Evolutionary conservation across 2,888 invertebrate species (phyloP).

Genomic region (Lottia scabra): DNA sequence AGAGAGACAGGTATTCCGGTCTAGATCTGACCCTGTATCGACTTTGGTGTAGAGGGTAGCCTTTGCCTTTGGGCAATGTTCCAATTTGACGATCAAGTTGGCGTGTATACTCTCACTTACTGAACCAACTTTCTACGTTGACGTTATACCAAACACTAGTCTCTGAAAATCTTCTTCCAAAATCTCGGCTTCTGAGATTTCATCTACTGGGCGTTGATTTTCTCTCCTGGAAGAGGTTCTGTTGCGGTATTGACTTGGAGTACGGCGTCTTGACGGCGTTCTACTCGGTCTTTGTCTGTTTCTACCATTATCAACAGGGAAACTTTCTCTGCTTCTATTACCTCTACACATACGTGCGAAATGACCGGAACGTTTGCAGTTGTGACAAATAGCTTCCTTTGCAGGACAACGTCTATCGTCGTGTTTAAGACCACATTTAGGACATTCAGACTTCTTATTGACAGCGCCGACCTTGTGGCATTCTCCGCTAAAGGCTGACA

Average conservation of each 20-base stretch:
- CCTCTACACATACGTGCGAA: not conserved
- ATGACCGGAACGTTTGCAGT: not conserved
- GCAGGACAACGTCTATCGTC: not conserved
- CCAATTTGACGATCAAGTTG: no score
- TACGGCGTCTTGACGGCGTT: not conserved
- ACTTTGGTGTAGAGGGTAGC: no score
- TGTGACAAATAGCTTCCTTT: not conserved
- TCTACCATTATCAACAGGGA: not conserved
- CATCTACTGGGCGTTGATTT: no score
- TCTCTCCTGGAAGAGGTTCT: no score
- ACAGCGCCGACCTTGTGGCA: not conserved
- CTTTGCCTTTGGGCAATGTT: no score
- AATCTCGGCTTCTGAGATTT: no score
- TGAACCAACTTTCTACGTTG: no score
- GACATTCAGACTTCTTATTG: not conserved
- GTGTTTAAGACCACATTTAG: not conserved
- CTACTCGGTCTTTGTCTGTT: not conserved
- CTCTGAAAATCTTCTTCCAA: no score
- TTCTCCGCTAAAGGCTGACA: not conserved
- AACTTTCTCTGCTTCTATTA: not conserved
- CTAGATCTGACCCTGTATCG: no score
- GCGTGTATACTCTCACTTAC: no score
- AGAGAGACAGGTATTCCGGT: no score
- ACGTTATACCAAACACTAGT: no score
- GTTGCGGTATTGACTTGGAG: not conserved